Evolutionary conservation across 2,888 invertebrate species (phyloP).

Genomic region (Rotaria macrura): DNA sequence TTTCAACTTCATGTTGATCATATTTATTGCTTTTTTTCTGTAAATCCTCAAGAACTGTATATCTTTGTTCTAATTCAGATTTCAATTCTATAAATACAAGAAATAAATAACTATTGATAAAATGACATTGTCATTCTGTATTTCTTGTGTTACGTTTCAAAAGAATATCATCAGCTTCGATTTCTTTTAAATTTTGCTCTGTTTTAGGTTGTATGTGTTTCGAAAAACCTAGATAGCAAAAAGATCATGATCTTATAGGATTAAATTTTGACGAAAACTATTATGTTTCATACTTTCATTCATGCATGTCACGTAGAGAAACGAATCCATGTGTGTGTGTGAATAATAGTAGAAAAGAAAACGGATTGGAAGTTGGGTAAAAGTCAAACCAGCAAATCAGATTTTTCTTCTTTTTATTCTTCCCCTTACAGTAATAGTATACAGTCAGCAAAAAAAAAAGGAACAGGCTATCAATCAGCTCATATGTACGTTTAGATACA

Average conservation of each 20-base stretch:
- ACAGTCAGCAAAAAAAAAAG: background rate
- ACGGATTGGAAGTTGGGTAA: background rate
- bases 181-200: background rate
- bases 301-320: background rate
- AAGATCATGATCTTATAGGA: too few relatives aligned
- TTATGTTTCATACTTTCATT: background rate
- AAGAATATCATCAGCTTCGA: background rate
- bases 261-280: too few relatives aligned
- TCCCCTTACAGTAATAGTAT: too few relatives aligned
- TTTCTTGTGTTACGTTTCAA: background rate
- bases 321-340: background rate
- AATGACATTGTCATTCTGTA: background rate
- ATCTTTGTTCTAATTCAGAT: background rate
- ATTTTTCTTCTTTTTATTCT: background rate
- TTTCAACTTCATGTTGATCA: background rate
- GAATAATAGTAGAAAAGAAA: background rate
- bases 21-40: background rate
- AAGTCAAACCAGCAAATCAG: background rate
- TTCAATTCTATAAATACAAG: background rate
- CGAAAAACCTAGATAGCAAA: background rate
- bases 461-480: constrained; percentile 31
- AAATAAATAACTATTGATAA: background rate
- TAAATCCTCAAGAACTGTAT: background rate
- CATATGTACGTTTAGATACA: constrained; percentile 13
- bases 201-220: background rate